Conservation (phyloP, 2,113 vertebrate genomes). For the Periophthalmus modestus region DNA sequence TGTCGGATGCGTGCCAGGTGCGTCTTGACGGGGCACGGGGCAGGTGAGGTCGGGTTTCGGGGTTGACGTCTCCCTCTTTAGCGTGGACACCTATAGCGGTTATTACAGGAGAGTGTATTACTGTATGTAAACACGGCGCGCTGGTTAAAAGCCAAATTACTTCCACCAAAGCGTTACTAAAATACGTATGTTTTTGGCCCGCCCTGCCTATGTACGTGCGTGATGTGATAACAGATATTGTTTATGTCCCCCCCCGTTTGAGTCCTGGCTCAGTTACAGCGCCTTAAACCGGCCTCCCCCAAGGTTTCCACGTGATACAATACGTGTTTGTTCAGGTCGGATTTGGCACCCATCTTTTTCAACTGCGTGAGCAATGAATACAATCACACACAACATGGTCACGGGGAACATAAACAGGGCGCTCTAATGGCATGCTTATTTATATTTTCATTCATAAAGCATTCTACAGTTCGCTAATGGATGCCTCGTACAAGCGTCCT, state of each 20-base stretch:
- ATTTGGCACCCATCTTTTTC: conserved; percentile 26
- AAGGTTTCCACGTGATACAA: conserved; percentile 11
- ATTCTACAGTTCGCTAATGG: too few relatives aligned
- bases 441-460: too few relatives aligned
- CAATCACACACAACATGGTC: background rate
- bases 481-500: too few relatives aligned
- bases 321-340: conserved; percentile 26
- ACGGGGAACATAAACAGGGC: too few relatives aligned
- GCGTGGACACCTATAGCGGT: conserved; percentile 37
- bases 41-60: conserved; percentile 79
- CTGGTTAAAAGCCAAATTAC: conserved; percentile 51
- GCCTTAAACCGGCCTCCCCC: background rate
- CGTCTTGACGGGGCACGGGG: conserved; percentile 82
- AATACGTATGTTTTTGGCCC: conserved; percentile 30
- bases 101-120: conserved; percentile 38
- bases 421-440: too few relatives aligned
- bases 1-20: conserved; percentile 84
- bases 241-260: conserved; percentile 19
- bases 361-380: background rate
- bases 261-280: conserved; percentile 12
- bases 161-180: conserved; percentile 24
- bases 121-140: conserved; percentile 37
- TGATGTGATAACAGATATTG: conserved; percentile 19
- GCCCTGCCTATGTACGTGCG: background rate
- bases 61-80: conserved; percentile 71